phyloP scores from a whole-genome alignment of 2,888 invertebrate genomes.

The Argynnis bischoffii region DNA sequence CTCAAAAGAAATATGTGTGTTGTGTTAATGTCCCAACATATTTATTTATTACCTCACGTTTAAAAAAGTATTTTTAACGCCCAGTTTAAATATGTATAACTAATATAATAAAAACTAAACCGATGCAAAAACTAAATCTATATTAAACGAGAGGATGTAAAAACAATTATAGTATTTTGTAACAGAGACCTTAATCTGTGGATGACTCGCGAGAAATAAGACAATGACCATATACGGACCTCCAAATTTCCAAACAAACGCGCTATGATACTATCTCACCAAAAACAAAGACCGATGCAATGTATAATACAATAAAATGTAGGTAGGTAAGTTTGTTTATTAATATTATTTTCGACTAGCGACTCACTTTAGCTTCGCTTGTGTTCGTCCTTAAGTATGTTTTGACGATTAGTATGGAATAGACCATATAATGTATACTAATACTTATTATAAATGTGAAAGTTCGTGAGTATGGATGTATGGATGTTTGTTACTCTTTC shows the following conservation, averaged over 20 bases:
- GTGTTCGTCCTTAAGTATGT: no score
- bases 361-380: no score
- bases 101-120: neutral
- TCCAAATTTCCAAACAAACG: constrained; percentile 73
- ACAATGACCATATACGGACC: constrained; percentile 65
- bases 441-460: no score
- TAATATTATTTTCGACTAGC: neutral
- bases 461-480: no score
- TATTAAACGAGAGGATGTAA: constrained; percentile 30
- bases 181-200: constrained; percentile 37
- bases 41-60: no score
- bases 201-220: constrained; percentile 58
- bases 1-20: no score
- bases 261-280: constrained; percentile 56
- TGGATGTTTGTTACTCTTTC: no score
- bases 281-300: constrained; percentile 51
- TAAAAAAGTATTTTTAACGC: neutral
- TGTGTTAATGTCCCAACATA: no score
- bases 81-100: neutral
- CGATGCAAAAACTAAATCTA: constrained; percentile 7
- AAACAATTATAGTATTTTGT: constrained; percentile 30
- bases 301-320: constrained; percentile 45
- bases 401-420: no score
- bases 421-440: no score
- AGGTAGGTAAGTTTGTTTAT: constrained; percentile 37